Base-by-base conservation (phyloP, 2,797 vertebrate species). In the Siniperca obscura region DNA sequence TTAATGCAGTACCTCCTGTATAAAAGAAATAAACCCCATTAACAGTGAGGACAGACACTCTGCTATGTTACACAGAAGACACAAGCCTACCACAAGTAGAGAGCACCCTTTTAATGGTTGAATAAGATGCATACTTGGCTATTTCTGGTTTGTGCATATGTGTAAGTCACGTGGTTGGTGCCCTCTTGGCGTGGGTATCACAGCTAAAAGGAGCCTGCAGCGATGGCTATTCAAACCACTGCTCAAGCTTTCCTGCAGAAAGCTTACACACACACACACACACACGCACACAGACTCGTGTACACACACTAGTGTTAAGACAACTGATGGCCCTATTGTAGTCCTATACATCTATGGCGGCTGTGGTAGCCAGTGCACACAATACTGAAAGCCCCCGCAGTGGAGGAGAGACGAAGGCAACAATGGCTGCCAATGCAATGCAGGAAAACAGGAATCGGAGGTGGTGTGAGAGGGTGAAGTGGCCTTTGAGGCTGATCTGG, bases 401-500 rank as follows among this genome's bases (percentile, higher is more conserved):
- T 3, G 42, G 65, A 69, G 44, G 62, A 56, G 62, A 82, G 68
- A 79, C 7, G 22, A 67, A 44, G 48, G 71, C 69, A 79, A 91
- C 86, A 89, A 90, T 91, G 89, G 89, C 86, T 57, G 83, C 81
- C 81, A 53, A 40, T 42, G 7, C 60, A 42, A 36, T 50, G 79
- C 53, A 4, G 74, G 83, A 56, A 70, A 48, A 79, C 22, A 30
- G 40, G 38, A 62, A 55, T 64, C 60, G 19, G 38, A 40, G 48
- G 44, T 19, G 66, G 52, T 4, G 65, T 56, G 27, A 7, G 56
- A 44, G 46, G 61, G 76, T 27, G 76, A 66, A 27, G 53, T 22
- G 61, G 55, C 38, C 64, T 80, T 64, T 53, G 42, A 81, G 70
- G 42, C 74, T 79, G 74, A 79, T 83, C 61, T 80, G 52, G 57